Evolutionary conservation across 2,888 invertebrate genomes (phyloP), one percentile per base, ranked within the genome.

Genomic region (Argyresthia goedartella): DNA sequence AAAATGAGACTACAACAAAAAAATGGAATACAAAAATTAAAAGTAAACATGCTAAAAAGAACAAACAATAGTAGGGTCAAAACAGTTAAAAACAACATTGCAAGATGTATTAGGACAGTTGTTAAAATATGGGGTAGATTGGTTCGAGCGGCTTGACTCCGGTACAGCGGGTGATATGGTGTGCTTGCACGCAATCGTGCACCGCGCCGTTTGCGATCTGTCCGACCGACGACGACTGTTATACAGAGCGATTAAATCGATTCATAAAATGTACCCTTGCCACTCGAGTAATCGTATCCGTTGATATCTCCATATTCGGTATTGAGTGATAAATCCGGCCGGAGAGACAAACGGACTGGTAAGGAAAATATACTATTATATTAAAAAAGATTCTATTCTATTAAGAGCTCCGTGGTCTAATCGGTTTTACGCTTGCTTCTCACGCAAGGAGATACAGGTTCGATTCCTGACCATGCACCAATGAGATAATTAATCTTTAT

Each of bases 81-180:
- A 81, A 84, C 81, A 81, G 76, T 82, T 81, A 79, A 84, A 85
- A 85, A 85, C 76, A 86, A 86, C 82, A 86, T 84, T 81, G 84
- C 80, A 82, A 85, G 86, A 86, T 86, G 84, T 82, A 86, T 85
- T 85, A 84, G 86, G 85, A 86, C 86, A 86, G 86, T 86, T 86
- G 86, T 86, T 86, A 86, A 86, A 86, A 86, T 85, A 86, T 84
- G 77, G 86, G 86, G 86, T 84, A 79, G 77, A 73, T 71, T 72
- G 64, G 68, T 25, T 25, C 70, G 41, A 44, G 61, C 76, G 71
- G 76, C 71, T 76, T 76, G 76, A 75, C 73, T 76, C 70, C 72
- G 66, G 13, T 16, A 13, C 41, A 15, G n/a, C 35, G 16, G 52
- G 57, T 71, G 70, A 76, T 80, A 81, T 73, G 73, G 81, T 70